Evolutionary conservation across 2,888 invertebrate species (phyloP).

Genomic region (Cephus rjabovi): DNA sequence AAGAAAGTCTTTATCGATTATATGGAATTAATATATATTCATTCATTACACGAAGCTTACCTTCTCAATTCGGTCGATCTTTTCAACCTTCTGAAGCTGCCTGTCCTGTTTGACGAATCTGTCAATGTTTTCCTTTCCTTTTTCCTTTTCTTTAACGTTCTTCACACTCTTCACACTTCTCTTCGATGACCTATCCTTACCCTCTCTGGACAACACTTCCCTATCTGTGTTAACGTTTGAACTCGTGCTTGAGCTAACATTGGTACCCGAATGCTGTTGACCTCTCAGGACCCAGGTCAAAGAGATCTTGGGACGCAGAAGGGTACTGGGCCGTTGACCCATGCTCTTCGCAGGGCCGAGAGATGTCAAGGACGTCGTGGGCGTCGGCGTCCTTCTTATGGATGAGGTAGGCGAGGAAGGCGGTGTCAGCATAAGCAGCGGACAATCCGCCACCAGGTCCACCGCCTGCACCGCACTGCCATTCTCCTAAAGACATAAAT

Average conservation of each 20-base stretch:
- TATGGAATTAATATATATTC: not conserved
- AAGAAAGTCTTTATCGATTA: not conserved
- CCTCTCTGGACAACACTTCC: slow-evolving; percentile 11
- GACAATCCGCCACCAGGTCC: slow-evolving; percentile 60
- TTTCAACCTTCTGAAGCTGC: slow-evolving; percentile 40
- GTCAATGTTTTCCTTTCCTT: slow-evolving; percentile 43
- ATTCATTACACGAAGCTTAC: slow-evolving; percentile 17
- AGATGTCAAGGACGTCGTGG: slow-evolving; percentile 32
- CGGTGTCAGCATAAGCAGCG: slow-evolving; percentile 35
- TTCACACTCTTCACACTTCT: slow-evolving; percentile 45
- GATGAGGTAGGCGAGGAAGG: slow-evolving; percentile 30
- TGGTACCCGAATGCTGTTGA: slow-evolving; percentile 60
- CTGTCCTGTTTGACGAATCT: slow-evolving; percentile 40
- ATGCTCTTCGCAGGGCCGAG: slow-evolving; percentile 40
- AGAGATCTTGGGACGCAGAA: slow-evolving; percentile 74
- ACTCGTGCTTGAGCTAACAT: slow-evolving; percentile 56
- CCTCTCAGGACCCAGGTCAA: slow-evolving; percentile 81
- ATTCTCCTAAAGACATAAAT: slow-evolving; percentile 23
- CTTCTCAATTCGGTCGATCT: slow-evolving; percentile 35
- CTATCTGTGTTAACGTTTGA: slow-evolving; percentile 18
- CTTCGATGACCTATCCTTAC: slow-evolving; percentile 45
- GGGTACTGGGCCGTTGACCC: slow-evolving; percentile 58
- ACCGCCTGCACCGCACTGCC: slow-evolving; percentile 48
- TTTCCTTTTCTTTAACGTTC: slow-evolving; percentile 40
- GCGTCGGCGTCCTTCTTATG: slow-evolving; percentile 15